Evolutionary conservation across 2,113 vertebrate species (phyloP).

Genomic region (Pristiophorus japonicus): DNA sequence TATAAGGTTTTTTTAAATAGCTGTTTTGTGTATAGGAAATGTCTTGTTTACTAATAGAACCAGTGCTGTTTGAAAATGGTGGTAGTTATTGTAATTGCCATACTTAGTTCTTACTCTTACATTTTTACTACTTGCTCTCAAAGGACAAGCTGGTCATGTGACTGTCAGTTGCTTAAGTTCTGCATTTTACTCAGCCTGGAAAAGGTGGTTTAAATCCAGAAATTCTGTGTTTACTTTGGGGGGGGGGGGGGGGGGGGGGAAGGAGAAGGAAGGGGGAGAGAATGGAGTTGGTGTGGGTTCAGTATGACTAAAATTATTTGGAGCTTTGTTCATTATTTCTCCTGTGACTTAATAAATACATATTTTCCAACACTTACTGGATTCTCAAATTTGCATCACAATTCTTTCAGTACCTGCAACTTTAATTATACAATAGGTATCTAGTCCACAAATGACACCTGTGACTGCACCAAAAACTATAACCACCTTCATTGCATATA

Average conservation of each 20-base stretch:
- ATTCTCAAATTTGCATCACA: not conserved
- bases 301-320: not conserved
- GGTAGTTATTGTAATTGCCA: not conserved
- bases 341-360: not conserved
- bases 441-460: not conserved
- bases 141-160: not conserved
- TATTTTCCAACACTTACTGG: not conserved
- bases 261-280: no score
- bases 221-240: not conserved
- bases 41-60: no score
- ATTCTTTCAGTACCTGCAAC: no score
- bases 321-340: not conserved
- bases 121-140: constrained; percentile 22
- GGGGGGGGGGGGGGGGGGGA: not conserved
- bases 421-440: not conserved
- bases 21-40: constrained; percentile 11
- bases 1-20: not conserved
- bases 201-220: not conserved
- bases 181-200: not conserved
- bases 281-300: not conserved
- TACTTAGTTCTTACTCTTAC: not conserved
- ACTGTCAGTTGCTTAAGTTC: not conserved
- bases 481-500: not conserved
- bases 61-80: not conserved
- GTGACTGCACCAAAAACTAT: not conserved